Evolutionary conservation across 2,888 invertebrate genomes (phyloP).

Genomic region (Eudemis profundana): DNA sequence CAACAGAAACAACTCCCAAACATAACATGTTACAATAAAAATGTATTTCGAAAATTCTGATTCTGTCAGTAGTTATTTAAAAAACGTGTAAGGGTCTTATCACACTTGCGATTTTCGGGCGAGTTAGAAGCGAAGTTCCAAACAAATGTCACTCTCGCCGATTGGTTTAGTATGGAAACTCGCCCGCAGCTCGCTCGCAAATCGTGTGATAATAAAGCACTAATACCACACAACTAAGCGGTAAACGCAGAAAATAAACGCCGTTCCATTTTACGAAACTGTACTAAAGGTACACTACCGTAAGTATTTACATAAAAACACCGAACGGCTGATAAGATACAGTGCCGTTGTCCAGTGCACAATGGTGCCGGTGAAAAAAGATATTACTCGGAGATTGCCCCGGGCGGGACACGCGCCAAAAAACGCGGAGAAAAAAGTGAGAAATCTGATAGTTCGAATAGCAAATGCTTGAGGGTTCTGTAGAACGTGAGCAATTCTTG

Average conservation of each 20-base stretch:
- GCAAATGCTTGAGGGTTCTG: slow-evolving; percentile 25
- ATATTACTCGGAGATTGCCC: slow-evolving; percentile 61
- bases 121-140: no score
- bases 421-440: slow-evolving; percentile 64
- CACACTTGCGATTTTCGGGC: no score
- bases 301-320: slow-evolving; percentile 36
- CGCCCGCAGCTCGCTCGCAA: no score
- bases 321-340: slow-evolving; percentile 10
- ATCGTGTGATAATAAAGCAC: no score
- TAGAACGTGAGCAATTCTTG: neutral
- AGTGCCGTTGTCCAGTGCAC: slow-evolving; percentile 36
- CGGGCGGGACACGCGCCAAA: slow-evolving; percentile 67
- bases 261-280: neutral
- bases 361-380: slow-evolving; percentile 50
- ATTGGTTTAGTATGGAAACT: no score
- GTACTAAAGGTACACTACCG: slow-evolving; percentile 31
- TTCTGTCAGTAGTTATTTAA: no score
- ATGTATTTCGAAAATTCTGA: no score
- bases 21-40: no score
- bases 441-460: slow-evolving; percentile 40
- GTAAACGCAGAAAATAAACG: neutral
- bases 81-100: no score
- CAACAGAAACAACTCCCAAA: no score
- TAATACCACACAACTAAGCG: neutral
- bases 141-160: no score